phyloP scores from a whole-genome alignment of 37 sponge, comb jelly and placozoan genomes.

The Corticium candelabrum region DNA sequence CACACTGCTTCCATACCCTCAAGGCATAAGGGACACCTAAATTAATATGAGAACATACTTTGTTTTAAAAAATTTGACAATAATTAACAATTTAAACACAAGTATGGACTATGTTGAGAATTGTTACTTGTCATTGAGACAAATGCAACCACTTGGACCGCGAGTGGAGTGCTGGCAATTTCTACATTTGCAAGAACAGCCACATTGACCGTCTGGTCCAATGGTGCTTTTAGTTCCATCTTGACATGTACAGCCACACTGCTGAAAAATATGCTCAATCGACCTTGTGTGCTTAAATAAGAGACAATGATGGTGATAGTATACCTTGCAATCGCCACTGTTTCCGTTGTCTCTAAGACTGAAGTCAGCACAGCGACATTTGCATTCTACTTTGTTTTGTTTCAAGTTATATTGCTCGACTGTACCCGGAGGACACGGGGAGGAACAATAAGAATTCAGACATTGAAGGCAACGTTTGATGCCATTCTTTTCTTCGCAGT shows the following conservation, averaged over 20 bases:
- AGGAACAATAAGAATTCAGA: too few relatives aligned
- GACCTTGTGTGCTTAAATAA: too few relatives aligned
- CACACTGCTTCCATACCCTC: background rate
- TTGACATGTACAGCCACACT: background rate
- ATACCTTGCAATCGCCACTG: background rate
- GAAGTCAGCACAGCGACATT: background rate
- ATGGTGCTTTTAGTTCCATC: background rate
- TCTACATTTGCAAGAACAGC: background rate
- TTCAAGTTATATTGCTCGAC: background rate
- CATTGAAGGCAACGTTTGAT: too few relatives aligned
- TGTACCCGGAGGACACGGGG: background rate
- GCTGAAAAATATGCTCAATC: too few relatives aligned
- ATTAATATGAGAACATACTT: too few relatives aligned
- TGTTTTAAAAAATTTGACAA: too few relatives aligned
- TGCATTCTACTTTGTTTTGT: background rate
- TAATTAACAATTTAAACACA: too few relatives aligned
- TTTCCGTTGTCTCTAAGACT: background rate
- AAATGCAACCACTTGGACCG: background rate
- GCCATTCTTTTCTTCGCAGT: background rate
- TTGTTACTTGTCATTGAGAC: background rate
- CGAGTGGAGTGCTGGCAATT: background rate
- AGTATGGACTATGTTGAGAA: too few relatives aligned
- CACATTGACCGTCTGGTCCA: constrained; percentile 1
- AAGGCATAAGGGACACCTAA: background rate
- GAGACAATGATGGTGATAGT: too few relatives aligned